phyloP scores from a whole-genome alignment of 92 coral and sea anemone species.

The Blastomussa wellsi region DNA sequence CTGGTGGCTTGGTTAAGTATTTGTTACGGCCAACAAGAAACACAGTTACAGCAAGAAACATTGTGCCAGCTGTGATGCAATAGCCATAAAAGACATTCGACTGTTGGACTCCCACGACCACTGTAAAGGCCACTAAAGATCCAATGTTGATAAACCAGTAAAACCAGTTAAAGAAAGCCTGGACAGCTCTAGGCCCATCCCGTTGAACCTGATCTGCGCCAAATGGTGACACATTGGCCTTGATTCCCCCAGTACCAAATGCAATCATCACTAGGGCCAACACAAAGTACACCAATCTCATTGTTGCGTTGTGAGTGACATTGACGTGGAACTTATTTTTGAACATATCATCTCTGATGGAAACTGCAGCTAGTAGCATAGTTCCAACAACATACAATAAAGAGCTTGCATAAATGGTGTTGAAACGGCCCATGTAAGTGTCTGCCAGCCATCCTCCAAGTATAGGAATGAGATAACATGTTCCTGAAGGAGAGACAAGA shows the following conservation, averaged over 20 bases:
- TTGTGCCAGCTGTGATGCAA: slow-evolving; percentile 67
- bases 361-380: slow-evolving; percentile 47
- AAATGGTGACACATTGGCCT: slow-evolving; percentile 96
- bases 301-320: neutral
- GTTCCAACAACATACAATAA: slow-evolving; percentile 80
- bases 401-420: slow-evolving; percentile 73
- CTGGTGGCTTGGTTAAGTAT: slow-evolving; percentile 72
- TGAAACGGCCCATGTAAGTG: slow-evolving; percentile 76
- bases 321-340: neutral
- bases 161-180: slow-evolving; percentile 94
- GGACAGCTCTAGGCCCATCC: slow-evolving; percentile 86
- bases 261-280: slow-evolving; percentile 76
- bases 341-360: neutral
- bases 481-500: slow-evolving; percentile 60
- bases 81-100: slow-evolving; percentile 70
- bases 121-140: slow-evolving; percentile 84
- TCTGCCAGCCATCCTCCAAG: slow-evolving; percentile 96
- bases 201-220: slow-evolving; percentile 92
- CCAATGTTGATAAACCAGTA: slow-evolving; percentile 97
- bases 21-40: slow-evolving; percentile 73
- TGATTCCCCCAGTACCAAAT: slow-evolving; percentile 97
- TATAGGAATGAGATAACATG: slow-evolving; percentile 80
- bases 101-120: slow-evolving; percentile 82
- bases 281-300: slow-evolving; percentile 46
- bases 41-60: slow-evolving; percentile 64